Percentiles rank a stretch among this genome's conserved stretches.
Evolutionary conservation across 2,797 vertebrate genomes (phyloP).

Genomic region (Oreortyx pictus): DNA sequence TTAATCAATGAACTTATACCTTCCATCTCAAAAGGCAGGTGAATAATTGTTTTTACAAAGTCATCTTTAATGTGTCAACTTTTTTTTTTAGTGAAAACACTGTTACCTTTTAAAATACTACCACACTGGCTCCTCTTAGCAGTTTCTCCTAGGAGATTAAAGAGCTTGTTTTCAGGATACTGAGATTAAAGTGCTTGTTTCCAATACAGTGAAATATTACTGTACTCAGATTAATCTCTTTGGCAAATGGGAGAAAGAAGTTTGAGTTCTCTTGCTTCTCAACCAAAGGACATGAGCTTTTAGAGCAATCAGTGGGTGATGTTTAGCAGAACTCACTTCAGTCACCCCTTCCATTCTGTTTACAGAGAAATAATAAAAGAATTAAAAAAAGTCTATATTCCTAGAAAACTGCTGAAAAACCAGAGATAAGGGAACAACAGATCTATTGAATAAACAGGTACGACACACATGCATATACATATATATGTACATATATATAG

Average conservation of each 20-base stretch:
- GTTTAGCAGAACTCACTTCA: not conserved
- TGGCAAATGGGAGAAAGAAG: not conserved
- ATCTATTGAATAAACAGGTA: not conserved
- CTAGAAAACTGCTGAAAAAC: not conserved
- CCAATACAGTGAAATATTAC: not conserved
- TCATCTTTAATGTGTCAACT: not conserved
- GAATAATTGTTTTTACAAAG: constrained; percentile 26
- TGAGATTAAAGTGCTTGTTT: not conserved
- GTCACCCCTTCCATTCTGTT: not conserved
- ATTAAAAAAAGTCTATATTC: not conserved
- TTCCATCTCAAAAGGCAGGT: not conserved
- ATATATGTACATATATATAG: no score
- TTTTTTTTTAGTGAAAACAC: not conserved
- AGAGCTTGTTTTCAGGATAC: not conserved
- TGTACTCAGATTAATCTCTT: not conserved
- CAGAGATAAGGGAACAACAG: not conserved
- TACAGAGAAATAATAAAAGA: not conserved
- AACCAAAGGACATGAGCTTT: not conserved
- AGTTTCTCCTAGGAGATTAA: constrained; percentile 19
- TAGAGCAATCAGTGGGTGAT: not conserved
- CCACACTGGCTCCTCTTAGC: not conserved
- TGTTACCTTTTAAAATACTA: not conserved
- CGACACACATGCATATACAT: not conserved
- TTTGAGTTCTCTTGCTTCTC: not conserved
- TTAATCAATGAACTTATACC: constrained; percentile 39